A percentile compares a stretch with the other conserved stretches of the same genome.
Evolutionary conservation across 1,140 invertebrate species (phyloP).

Genomic region (Pararge aegeria): DNA sequence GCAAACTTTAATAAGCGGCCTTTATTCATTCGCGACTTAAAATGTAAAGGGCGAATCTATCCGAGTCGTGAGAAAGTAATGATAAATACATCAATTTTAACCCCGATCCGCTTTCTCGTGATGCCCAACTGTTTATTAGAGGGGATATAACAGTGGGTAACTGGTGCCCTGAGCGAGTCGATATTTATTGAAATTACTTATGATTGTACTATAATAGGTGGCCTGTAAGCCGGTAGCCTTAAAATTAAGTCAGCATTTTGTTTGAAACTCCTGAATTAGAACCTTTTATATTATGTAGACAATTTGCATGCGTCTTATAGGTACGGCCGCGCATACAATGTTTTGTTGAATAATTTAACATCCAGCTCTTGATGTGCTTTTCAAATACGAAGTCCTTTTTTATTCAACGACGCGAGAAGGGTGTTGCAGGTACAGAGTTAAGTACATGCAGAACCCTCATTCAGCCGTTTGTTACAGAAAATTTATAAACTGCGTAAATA

Average conservation of each 20-base stretch:
- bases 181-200: constrained; percentile 78
- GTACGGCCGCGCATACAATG: constrained; percentile 18
- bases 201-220: constrained; percentile 73
- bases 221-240: constrained; percentile 64
- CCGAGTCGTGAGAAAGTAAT: constrained; percentile 73
- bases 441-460: too few relatives aligned
- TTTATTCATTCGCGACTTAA: constrained; percentile 46
- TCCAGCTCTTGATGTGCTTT: not conserved
- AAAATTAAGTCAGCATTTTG: constrained; percentile 68
- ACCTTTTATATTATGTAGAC: constrained; percentile 60
- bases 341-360: constrained; percentile 7
- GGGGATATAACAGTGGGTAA: constrained; percentile 60
- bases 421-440: too few relatives aligned
- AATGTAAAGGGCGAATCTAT: constrained; percentile 52
- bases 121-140: constrained; percentile 73
- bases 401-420: too few relatives aligned
- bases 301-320: constrained; percentile 42
- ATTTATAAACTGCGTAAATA: too few relatives aligned
- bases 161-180: constrained; percentile 51
- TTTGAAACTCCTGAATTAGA: constrained; percentile 66
- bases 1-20: constrained; percentile 4
- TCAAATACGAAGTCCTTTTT: too few relatives aligned
- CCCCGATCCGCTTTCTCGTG: constrained; percentile 73
- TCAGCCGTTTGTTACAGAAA: too few relatives aligned
- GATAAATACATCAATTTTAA: constrained; percentile 75